phyloP scores from a whole-genome alignment of 2,113 vertebrate species.

The western clawed frog (Xenopus tropicalis) region DNA sequence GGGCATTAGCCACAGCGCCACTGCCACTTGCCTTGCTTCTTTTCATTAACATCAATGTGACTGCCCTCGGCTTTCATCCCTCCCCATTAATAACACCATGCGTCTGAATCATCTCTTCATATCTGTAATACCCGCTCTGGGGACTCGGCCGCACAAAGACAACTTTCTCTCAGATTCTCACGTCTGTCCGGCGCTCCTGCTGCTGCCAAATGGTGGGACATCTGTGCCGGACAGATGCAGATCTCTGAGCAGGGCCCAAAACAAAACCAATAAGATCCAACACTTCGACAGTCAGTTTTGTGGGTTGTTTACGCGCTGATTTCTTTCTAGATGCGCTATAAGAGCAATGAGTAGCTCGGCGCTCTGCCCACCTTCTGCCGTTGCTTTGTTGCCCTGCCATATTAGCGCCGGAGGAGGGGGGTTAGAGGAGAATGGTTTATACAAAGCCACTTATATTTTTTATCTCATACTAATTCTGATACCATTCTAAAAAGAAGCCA shows the following conservation, averaged over 20 bases:
- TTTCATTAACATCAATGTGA: not conserved
- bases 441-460: conserved; percentile 5
- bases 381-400: not conserved
- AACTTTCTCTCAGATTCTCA: not conserved
- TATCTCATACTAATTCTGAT: conserved; percentile 28
- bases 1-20: too few relatives aligned
- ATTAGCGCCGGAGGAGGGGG: not conserved
- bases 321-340: too few relatives aligned
- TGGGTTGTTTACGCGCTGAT: too few relatives aligned
- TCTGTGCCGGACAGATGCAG: not conserved
- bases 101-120: not conserved
- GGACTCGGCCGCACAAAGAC: not conserved
- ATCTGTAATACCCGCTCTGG: not conserved
- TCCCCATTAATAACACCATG: not conserved
- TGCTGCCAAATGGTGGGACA: not conserved
- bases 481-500: not conserved
- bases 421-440: conserved; percentile 12
- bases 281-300: too few relatives aligned
- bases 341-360: too few relatives aligned
- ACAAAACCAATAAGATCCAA: too few relatives aligned
- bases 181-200: not conserved
- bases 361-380: too few relatives aligned
- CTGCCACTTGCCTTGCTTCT: too few relatives aligned
- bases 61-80: not conserved
- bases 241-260: not conserved